Conservation (phyloP, 1,140 invertebrate genomes). For the Rhopalosiphum padi region DNA sequence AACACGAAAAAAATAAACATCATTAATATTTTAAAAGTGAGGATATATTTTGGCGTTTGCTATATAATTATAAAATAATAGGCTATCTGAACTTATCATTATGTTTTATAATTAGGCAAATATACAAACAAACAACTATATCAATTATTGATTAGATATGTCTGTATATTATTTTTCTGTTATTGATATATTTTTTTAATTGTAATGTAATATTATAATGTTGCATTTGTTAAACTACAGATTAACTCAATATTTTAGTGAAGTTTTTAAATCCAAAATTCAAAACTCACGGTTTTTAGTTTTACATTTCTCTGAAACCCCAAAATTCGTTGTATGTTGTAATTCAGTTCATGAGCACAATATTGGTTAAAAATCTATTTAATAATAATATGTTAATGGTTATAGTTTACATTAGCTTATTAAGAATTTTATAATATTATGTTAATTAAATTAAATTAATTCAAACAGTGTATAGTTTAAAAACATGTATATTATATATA, state of each 20-base stretch:
- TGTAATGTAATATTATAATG: not conserved
- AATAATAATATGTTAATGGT: not conserved
- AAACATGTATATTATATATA: not conserved
- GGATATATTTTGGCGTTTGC: constrained; percentile 5
- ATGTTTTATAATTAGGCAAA: not conserved
- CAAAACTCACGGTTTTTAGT: not conserved
- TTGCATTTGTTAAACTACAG: not conserved
- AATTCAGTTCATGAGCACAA: not conserved
- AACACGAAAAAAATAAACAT: constrained; percentile 36
- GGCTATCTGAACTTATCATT: not conserved
- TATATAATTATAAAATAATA: constrained; percentile 7
- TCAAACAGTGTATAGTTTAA: not conserved
- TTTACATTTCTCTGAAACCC: not conserved
- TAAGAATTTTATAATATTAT: not conserved
- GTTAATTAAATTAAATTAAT: not conserved
- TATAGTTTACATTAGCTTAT: not conserved
- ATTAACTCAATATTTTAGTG: not conserved
- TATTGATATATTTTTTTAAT: not conserved
- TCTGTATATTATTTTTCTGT: not conserved
- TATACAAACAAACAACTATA: not conserved
- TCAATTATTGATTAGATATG: not conserved
- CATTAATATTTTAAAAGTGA: constrained; percentile 46
- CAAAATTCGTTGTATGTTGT: not conserved
- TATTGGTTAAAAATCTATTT: not conserved
- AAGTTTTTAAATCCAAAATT: not conserved